phyloP scores from a whole-genome alignment of 2,797 vertebrate genomes.

The Tamandua tetradactyla region DNA sequence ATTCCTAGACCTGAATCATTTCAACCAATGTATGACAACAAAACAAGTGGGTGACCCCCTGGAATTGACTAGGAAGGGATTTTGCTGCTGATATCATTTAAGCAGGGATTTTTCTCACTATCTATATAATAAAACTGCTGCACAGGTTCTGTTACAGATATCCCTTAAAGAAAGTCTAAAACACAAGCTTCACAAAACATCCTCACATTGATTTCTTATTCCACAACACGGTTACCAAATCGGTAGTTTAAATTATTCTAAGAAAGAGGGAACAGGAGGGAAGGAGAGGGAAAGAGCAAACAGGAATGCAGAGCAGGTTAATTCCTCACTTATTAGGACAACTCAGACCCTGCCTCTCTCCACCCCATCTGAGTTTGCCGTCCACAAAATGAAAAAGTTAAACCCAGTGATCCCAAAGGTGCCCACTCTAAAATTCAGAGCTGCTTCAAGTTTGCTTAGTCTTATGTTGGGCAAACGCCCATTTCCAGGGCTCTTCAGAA shows the following conservation, averaged over 20 bases:
- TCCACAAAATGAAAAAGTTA: not conserved
- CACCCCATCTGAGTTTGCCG: too few species aligned
- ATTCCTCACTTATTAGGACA: fast-evolving
- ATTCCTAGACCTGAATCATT: not conserved
- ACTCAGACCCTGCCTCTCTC: not conserved
- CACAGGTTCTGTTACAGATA: fast-evolving
- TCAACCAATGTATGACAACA: not conserved
- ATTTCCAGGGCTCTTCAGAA: not conserved
- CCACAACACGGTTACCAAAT: fast-evolving
- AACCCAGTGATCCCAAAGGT: not conserved
- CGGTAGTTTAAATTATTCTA: not conserved
- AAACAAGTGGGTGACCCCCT: not conserved
- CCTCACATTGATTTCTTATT: fast-evolving
- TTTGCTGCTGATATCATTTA: not conserved
- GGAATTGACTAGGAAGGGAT: not conserved
- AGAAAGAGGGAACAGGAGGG: too few species aligned
- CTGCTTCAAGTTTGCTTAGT: not conserved
- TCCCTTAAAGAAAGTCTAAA: not conserved
- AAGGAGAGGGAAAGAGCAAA: too few species aligned
- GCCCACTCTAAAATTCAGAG: not conserved
- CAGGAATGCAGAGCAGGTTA: fast-evolving
- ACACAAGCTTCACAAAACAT: not conserved
- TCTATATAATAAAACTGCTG: fast-evolving
- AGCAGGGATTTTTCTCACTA: not conserved
- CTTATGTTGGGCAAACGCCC: too few species aligned